phyloP scores from a whole-genome alignment of 2,113 vertebrate species.

The Pontoporia blainvillei region DNA sequence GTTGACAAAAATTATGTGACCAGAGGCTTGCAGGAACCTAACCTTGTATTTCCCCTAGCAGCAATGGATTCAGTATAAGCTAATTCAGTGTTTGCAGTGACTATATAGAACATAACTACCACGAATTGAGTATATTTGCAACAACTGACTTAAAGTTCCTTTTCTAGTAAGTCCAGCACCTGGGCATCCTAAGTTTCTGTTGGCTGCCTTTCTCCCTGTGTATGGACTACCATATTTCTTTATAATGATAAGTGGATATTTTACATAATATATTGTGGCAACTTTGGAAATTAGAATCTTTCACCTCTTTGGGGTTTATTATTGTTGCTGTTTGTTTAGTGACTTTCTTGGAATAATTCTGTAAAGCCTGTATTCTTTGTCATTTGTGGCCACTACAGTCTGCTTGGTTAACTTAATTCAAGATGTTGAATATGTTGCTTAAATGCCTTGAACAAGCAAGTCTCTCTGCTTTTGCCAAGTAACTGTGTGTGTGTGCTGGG shows the following conservation, averaged over 20 bases:
- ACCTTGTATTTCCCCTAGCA: not conserved
- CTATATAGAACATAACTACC: not conserved
- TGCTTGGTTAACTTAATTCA: not conserved
- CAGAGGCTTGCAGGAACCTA: not conserved
- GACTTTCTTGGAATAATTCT: conserved; percentile 3
- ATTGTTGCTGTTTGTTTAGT: not conserved
- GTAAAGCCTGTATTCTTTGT: not conserved
- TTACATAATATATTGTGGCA: not conserved
- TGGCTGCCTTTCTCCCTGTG: not conserved
- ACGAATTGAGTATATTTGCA: not conserved
- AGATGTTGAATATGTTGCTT: not conserved
- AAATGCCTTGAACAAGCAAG: not conserved
- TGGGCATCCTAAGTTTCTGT: not conserved
- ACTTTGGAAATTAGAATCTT: not conserved
- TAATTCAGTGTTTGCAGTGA: not conserved
- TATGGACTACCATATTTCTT: not conserved
- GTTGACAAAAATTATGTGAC: not conserved
- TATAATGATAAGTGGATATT: not conserved
- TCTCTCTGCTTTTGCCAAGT: not conserved
- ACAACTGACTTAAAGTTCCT: not conserved
- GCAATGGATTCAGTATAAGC: not conserved
- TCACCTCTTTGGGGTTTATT: not conserved
- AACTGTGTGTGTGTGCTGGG: not conserved
- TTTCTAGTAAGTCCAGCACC: not conserved
- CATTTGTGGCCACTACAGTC: not conserved